Conservation (phyloP, 2,113 vertebrate species). For the Petrocephalus microphthalmus region DNA sequence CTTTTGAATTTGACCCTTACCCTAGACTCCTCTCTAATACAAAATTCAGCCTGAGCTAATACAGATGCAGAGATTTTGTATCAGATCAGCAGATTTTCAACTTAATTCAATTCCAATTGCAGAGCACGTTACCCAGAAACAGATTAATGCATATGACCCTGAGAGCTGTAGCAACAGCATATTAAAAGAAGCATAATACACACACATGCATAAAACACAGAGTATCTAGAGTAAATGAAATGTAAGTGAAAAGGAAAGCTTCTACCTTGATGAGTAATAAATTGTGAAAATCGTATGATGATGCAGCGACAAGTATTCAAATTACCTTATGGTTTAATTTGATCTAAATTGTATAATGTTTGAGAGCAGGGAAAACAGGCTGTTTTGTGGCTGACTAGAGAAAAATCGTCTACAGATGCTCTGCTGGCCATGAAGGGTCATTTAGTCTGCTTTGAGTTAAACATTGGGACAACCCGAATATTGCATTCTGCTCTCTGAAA, state of each 20-base stretch:
- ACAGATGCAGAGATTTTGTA: slow-evolving; percentile 58
- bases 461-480: neutral
- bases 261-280: neutral
- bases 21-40: slow-evolving; percentile 49
- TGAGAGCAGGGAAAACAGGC: neutral
- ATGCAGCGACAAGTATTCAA: neutral
- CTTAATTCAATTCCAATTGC: slow-evolving; percentile 52
- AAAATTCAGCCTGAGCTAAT: slow-evolving; percentile 62
- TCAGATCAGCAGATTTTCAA: slow-evolving; percentile 45
- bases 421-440: neutral
- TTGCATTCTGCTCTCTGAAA: neutral
- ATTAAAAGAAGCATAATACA: slow-evolving; percentile 15
- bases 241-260: neutral
- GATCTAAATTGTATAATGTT: neutral
- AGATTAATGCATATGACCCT: neutral
- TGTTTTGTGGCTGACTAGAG: neutral
- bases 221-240: neutral
- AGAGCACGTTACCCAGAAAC: neutral
- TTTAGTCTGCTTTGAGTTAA: neutral
- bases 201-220: neutral
- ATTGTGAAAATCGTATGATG: neutral
- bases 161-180: slow-evolving; percentile 30
- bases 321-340: neutral
- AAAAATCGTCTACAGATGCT: neutral
- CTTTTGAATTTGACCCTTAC: slow-evolving; percentile 84